Percentiles rank a stretch among this genome's conserved stretches.
phyloP scores from a whole-genome alignment of 2,113 vertebrate genomes.

The Mandrillus leucophaeus region DNA sequence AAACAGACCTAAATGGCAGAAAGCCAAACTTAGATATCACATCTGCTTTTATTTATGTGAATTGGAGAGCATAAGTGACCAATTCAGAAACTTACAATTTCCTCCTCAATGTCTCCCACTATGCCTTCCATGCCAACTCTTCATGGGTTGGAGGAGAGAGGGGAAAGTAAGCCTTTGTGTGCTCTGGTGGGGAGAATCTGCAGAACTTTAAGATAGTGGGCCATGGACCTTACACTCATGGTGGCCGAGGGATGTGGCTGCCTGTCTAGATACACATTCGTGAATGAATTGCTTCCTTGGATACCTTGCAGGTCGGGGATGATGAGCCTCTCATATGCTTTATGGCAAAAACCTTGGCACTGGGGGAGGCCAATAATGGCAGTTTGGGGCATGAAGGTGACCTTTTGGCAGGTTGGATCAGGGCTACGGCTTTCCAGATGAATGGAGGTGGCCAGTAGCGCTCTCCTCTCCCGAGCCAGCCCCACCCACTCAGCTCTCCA shows the following conservation, averaged over 20 bases:
- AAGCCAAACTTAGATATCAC: background rate
- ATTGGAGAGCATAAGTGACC: background rate
- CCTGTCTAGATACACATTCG: background rate
- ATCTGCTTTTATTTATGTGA: background rate
- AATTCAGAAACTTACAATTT: background rate
- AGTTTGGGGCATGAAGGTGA: background rate
- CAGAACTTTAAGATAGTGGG: background rate
- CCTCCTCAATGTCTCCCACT: background rate
- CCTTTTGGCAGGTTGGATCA: background rate
- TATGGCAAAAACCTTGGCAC: background rate
- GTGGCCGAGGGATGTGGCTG: background rate
- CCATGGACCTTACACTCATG: background rate
- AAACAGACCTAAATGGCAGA: background rate
- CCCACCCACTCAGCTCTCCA: background rate
- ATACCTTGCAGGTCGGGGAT: background rate
- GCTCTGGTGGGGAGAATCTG: background rate
- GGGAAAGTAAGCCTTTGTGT: background rate
- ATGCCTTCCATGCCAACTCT: background rate
- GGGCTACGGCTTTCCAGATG: background rate
- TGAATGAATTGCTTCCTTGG: background rate
- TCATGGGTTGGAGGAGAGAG: background rate
- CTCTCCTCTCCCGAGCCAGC: background rate
- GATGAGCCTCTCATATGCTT: background rate
- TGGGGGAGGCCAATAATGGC: background rate
- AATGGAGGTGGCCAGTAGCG: background rate